Conservation (phyloP, 1,140 invertebrate genomes). For the Trypoxylus dichotomus region DNA sequence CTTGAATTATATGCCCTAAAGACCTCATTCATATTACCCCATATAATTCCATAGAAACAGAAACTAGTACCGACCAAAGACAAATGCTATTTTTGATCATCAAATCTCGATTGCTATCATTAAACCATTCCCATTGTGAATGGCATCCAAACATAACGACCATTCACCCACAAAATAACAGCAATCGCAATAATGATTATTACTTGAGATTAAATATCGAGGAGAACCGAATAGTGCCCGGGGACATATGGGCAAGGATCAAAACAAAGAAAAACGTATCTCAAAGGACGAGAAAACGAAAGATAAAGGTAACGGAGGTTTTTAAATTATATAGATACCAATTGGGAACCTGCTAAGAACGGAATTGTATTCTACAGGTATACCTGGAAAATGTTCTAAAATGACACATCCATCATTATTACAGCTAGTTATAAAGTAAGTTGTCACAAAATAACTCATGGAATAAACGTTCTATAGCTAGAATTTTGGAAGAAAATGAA, state of each 20-base stretch:
- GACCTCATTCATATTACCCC: background rate
- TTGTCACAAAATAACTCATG: background rate
- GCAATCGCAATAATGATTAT: background rate
- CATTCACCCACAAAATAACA: conserved; percentile 1
- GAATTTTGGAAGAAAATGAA: no score
- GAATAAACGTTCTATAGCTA: no score
- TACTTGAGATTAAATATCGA: background rate
- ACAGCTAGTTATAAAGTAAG: background rate
- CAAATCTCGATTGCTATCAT: background rate
- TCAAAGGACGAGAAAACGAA: background rate
- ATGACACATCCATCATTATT: background rate
- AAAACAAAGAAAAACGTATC: background rate
- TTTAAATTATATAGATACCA: background rate
- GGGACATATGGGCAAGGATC: background rate
- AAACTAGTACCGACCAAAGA: background rate
- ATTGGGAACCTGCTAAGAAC: background rate
- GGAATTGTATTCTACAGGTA: background rate
- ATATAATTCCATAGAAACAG: background rate
- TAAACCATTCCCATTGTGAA: background rate
- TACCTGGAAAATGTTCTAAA: background rate
- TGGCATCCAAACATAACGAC: background rate
- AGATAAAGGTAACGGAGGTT: background rate
- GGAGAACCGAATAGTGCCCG: background rate
- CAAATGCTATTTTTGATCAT: background rate
- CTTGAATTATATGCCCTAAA: background rate